A percentile compares a stretch with the other conserved stretches of the same genome.
phyloP scores from a whole-genome alignment of 2,113 vertebrate species.

The Mus pahari region DNA sequence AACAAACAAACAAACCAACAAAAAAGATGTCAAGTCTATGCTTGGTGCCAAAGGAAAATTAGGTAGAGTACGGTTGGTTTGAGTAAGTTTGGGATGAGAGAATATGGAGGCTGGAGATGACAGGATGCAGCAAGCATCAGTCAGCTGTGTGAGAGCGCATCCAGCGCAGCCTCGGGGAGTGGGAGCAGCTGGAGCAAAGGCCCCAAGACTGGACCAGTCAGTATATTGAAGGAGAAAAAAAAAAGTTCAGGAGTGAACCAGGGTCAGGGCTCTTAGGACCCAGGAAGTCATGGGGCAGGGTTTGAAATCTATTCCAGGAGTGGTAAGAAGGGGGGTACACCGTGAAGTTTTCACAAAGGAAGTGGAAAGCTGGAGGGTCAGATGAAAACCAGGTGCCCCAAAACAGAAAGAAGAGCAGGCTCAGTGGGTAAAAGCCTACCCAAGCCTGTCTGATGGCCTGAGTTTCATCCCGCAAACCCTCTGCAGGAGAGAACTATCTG shows the following conservation, averaged over 20 bases:
- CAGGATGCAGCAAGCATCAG: background rate
- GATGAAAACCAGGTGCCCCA: background rate
- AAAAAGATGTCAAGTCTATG: background rate
- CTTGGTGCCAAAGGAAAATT: background rate
- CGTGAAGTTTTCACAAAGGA: no score
- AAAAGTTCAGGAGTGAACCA: background rate
- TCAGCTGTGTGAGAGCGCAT: accelerated
- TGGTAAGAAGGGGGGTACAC: background rate
- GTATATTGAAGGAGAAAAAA: background rate
- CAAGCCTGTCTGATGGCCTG: background rate
- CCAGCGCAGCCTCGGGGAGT: no score
- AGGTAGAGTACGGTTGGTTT: background rate
- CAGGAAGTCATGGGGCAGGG: background rate
- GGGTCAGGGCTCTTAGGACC: background rate
- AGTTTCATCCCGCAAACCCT: background rate
- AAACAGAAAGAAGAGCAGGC: background rate
- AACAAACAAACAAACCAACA: no score
- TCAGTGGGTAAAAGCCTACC: background rate
- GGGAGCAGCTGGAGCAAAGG: background rate
- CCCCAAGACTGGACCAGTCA: background rate
- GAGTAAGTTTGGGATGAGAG: background rate
- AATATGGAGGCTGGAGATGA: background rate
- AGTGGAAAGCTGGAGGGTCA: background rate
- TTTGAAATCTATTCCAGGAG: background rate
- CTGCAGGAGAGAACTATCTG: background rate